Evolutionary conservation across 2,113 vertebrate species (phyloP).

Genomic region (Nannospalax galili): DNA sequence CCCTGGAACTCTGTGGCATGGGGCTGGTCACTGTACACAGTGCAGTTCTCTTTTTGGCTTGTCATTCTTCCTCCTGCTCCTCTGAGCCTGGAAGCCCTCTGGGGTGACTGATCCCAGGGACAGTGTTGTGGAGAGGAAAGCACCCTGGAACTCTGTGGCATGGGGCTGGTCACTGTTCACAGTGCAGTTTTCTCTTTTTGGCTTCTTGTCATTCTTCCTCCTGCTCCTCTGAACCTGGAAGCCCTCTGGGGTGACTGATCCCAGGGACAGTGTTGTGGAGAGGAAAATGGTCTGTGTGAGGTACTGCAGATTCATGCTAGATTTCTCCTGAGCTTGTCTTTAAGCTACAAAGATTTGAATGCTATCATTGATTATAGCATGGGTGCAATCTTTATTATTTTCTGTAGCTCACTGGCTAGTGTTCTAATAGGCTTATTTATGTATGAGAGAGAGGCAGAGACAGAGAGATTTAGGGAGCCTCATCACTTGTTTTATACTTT

Average conservation of each 20-base stretch:
- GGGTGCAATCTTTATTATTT: neutral
- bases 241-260: accelerated
- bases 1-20: accelerated
- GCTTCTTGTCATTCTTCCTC: neutral
- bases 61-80: accelerated
- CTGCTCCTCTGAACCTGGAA: neutral
- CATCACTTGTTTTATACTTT: neutral
- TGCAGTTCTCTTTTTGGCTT: too few relatives aligned
- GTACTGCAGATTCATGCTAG: neutral
- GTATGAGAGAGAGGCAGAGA: neutral
- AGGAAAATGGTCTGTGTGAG: neutral
- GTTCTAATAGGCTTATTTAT: neutral
- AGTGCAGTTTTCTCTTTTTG: too few relatives aligned
- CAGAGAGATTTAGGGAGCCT: neutral
- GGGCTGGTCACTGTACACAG: accelerated
- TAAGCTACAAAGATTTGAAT: neutral
- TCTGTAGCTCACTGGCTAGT: neutral
- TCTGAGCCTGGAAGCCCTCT: neutral
- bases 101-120: neutral
- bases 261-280: neutral
- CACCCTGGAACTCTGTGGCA: accelerated
- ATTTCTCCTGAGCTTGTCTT: neutral
- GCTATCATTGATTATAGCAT: neutral
- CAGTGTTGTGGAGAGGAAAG: neutral
- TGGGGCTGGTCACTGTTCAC: accelerated